These are phyloP conservation scores for Symphodus melops DNA, from an alignment of 2,113 vertebrate genomes.

Conservation along the genomic window DNA sequence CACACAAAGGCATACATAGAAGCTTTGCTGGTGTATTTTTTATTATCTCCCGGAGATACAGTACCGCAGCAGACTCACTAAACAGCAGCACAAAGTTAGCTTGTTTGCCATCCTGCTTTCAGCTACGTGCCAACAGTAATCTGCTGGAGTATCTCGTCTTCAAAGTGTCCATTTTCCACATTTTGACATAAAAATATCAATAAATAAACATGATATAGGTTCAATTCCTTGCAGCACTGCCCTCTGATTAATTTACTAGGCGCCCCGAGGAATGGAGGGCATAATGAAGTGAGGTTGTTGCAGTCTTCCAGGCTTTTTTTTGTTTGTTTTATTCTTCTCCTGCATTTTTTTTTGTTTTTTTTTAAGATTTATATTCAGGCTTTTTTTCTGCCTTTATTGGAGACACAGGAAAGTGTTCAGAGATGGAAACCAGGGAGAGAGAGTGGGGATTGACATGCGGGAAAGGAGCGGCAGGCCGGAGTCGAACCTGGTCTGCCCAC, in stretches of 20 bases:
- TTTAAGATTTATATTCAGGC: too few species aligned
- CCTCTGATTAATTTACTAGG: slow-evolving; percentile 25
- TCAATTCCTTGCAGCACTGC: not conserved
- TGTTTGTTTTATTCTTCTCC: too few species aligned
- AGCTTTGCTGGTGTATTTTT: slow-evolving; percentile 51
- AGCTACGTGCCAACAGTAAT: slow-evolving; percentile 28
- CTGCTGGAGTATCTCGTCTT: slow-evolving; percentile 4
- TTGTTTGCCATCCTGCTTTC: slow-evolving; percentile 23
- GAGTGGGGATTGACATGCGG: too few species aligned
- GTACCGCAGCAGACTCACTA: slow-evolving; percentile 41
- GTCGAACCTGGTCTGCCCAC: too few species aligned
- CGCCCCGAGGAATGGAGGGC: not conserved
- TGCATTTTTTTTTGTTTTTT: too few species aligned
- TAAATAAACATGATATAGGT: slow-evolving; percentile 22
- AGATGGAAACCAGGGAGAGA: too few species aligned
- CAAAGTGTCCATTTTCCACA: slow-evolving; percentile 23
- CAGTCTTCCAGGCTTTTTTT: not conserved
- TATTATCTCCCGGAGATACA: slow-evolving; percentile 47
- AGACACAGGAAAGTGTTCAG: too few species aligned
- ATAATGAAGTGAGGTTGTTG: slow-evolving; percentile 3
- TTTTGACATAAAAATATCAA: slow-evolving; percentile 40
- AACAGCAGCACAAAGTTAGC: slow-evolving; percentile 30
- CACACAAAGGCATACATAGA: slow-evolving; percentile 47
- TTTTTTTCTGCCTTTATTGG: too few species aligned
- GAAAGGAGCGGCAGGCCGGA: too few species aligned